Base-by-base conservation (phyloP, 2,888 invertebrate species). In the Drosophila koepferae region DNA sequence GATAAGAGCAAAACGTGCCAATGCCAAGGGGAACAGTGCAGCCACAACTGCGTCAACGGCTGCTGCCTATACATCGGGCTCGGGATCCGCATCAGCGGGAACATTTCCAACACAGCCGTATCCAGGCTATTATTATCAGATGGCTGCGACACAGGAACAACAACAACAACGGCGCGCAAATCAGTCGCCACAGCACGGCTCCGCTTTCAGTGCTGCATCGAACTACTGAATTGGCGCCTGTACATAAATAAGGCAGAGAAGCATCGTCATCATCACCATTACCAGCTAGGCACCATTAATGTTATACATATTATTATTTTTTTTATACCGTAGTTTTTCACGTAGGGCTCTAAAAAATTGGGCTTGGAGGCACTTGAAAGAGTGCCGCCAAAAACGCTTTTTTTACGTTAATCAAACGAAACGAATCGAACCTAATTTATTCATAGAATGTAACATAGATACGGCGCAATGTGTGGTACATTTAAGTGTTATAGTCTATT, bases 1-100 rank as follows among this genome's bases (percentile, higher is more conserved):
- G 92, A 92, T 90, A 91, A 90, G 81, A 84, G 80, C 86, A 75
- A 80, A 70, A 31, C 78, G 78, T 75, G 75, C 74, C 77, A 85
- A 78, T 80, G 77, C 71, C 62, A 83, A 80, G 60, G 68, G 63
- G 48, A 73, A 68, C 59, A 79, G 56, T 54, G 69, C 75, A 67
- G 63, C 65, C 46, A 63, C 66, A 44, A 72, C 72, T 62, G 74
- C 72, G 72, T 64, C 75, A 64, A 61, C 71, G 66, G 56, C 74
- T 56, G 60, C 71, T 55, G 54, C 76, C 56, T 66, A 74, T 43
- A 58, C 64, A 62, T 53, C 43, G 10, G 55, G 28, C 38, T 34
- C 60, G 31, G 23, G 18, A 56, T n/a, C 43, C 2, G 41, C 28
- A 59, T 34, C 60, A 31, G 55, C 60, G 31, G 55, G 40, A 23